Evolutionary conservation across 2,797 vertebrate species (phyloP).

Genomic region (Semaprochilodus insignis): DNA sequence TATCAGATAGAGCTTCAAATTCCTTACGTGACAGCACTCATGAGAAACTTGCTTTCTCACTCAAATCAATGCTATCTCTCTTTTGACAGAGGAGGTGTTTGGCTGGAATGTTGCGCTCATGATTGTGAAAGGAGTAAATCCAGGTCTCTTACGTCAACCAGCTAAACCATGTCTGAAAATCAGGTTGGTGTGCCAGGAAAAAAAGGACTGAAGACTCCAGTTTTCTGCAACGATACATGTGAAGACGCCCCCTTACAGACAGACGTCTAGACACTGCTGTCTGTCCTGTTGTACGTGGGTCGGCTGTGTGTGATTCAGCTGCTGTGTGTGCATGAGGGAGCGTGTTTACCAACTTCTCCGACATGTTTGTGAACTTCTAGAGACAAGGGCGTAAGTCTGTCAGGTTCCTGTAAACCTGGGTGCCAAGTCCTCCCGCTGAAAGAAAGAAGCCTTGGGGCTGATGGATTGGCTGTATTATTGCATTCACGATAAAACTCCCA

Average conservation of each 20-base stretch:
- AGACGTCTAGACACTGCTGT: conserved; percentile 50
- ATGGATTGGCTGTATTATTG: neutral
- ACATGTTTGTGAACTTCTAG: conserved; percentile 17
- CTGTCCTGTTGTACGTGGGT: conserved; percentile 30
- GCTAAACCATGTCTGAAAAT: neutral
- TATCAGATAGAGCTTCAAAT: conserved; percentile 14
- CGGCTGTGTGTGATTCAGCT: conserved; percentile 32
- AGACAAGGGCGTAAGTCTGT: neutral
- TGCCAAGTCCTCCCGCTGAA: neutral
- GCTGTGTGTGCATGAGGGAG: neutral
- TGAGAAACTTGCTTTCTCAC: conserved; percentile 18
- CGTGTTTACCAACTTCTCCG: conserved; percentile 24
- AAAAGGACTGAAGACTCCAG: neutral
- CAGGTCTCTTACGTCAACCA: conserved; percentile 18
- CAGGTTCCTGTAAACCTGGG: neutral
- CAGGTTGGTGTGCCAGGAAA: neutral
- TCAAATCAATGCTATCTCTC: conserved; percentile 33
- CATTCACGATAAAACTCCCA: neutral
- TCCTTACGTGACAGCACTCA: conserved; percentile 4
- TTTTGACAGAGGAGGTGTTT: conserved; percentile 41
- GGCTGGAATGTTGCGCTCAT: neutral
- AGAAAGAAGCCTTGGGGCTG: neutral
- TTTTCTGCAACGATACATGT: conserved; percentile 29
- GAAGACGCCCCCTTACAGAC: conserved; percentile 37
- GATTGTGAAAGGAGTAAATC: conserved; percentile 46